Percentiles rank a stretch among this genome's conserved stretches.
Evolutionary conservation across 1,140 invertebrate species (phyloP).

Genomic region (Drosophila setifemur): DNA sequence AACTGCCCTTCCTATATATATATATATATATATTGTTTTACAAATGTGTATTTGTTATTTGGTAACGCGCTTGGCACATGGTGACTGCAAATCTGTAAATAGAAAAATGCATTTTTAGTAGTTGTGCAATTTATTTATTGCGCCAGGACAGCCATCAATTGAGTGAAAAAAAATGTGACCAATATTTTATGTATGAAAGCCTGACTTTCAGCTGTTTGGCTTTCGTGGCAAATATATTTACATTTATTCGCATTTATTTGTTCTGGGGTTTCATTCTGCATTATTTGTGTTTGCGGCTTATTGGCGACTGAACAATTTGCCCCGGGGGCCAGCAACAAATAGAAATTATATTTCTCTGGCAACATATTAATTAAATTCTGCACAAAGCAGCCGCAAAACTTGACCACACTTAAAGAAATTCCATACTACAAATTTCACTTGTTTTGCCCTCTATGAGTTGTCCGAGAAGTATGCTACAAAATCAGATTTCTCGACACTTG

Average conservation of each 20-base stretch:
- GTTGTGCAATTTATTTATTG: constrained; percentile 1
- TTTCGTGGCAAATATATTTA: constrained; percentile 33
- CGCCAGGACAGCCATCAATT: background rate
- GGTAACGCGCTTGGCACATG: constrained; percentile 28
- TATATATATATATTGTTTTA: background rate
- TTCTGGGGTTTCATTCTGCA: constrained; percentile 18
- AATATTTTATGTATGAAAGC: constrained; percentile 15
- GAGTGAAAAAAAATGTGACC: constrained; percentile 1
- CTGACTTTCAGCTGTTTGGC: constrained; percentile 29
- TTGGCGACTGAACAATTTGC: no score
- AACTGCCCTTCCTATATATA: background rate
- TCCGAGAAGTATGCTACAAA: constrained; percentile 19
- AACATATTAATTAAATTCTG: constrained; percentile 39
- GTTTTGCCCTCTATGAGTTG: constrained; percentile 6
- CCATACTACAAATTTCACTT: constrained; percentile 19
- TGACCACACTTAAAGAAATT: constrained; percentile 13
- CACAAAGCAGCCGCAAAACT: background rate
- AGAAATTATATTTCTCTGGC: constrained; percentile 17
- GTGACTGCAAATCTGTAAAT: constrained; percentile 24
- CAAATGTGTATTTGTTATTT: constrained; percentile 14
- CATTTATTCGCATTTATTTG: constrained; percentile 40
- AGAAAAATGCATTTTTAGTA: constrained; percentile 24
- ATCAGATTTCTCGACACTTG: constrained; percentile 31
- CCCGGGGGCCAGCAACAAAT: constrained; percentile 12
- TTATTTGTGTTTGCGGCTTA: no score